These are phyloP conservation scores for Monarcha castaneiventris DNA, from an alignment of 2,113 vertebrate genomes.

Conservation along the genomic window DNA sequence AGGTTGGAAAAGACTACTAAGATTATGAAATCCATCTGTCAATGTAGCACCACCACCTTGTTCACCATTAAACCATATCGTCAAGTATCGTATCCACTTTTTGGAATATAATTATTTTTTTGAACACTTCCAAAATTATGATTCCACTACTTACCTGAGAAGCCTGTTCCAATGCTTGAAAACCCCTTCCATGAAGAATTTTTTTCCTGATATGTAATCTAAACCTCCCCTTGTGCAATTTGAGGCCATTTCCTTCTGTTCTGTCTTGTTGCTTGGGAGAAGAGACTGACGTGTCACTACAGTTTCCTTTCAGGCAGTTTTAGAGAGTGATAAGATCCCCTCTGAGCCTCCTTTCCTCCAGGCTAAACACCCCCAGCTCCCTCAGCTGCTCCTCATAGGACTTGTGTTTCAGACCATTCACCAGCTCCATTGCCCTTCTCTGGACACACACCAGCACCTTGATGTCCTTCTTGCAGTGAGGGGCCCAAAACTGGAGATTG, in stretches of 20 bases:
- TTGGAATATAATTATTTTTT: neutral
- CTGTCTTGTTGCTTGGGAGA: neutral
- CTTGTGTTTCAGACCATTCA: neutral
- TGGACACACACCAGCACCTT: neutral
- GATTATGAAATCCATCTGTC: neutral
- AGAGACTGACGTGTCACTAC: neutral
- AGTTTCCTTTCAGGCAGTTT: neutral
- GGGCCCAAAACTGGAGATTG: neutral
- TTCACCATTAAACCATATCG: neutral
- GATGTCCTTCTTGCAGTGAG: neutral
- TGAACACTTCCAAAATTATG: neutral
- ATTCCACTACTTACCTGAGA: neutral
- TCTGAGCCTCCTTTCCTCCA: neutral
- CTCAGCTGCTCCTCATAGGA: neutral
- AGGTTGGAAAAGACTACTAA: neutral
- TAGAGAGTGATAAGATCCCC: neutral
- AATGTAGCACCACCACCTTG: neutral
- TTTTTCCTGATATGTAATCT: neutral
- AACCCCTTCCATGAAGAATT: neutral
- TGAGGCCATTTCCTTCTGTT: neutral
- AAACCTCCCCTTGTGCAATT: neutral
- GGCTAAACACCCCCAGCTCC: neutral
- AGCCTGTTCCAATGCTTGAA: neutral
- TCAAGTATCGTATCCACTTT: neutral
- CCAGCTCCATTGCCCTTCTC: neutral